Base-by-base conservation (phyloP, 1,140 invertebrate species). In the Trachymyrmex cornetzi region DNA sequence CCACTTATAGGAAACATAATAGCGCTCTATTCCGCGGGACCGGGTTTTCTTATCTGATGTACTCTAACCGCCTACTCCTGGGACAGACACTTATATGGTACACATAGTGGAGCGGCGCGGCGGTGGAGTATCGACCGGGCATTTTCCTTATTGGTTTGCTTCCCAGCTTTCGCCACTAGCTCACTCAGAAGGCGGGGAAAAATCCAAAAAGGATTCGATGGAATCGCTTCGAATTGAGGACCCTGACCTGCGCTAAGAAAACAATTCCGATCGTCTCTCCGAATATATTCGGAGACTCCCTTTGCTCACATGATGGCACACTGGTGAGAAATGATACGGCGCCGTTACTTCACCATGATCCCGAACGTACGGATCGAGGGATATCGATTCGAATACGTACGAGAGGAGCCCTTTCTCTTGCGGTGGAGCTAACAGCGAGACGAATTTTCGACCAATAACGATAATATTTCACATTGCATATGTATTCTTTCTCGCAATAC, bases 31-130 rank as follows among this genome's bases (percentile, higher is more conserved):
- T 71, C 85, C 63, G n/a, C 63, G n/a, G 61, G 84, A 80, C 85
- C 79, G 27, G 88, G 71, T 85, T 77, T 50, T 80, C 88, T 90
- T 90, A 90, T 90, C 89, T 75, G 89, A 90, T 89, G 80, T 87
- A 85, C 74, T 85, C 79, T 74, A 79, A 79, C 79, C 79, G 85
- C 77, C 59, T 87, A 79, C 89, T 55, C 89, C 19, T 27, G 88
- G 72, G 88, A 90, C 85, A 50, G 85, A 87, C 80, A 77, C 88
- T 89, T 87, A 85, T 85, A 87, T 80, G 80, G 57, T 82, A 72
- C 80, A 59, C 66, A 80, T 85, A 89, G 85, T 57, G 16, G 44
- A 30, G 16, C 67, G 16, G 34, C 34, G 5, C 67, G 34, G 61
- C 84, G 50, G 30, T 55, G 67, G 72, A 85, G 72, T 77, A 80